Base-by-base conservation (phyloP, 2,797 vertebrate genomes). In the Forpus xanthops region DNA sequence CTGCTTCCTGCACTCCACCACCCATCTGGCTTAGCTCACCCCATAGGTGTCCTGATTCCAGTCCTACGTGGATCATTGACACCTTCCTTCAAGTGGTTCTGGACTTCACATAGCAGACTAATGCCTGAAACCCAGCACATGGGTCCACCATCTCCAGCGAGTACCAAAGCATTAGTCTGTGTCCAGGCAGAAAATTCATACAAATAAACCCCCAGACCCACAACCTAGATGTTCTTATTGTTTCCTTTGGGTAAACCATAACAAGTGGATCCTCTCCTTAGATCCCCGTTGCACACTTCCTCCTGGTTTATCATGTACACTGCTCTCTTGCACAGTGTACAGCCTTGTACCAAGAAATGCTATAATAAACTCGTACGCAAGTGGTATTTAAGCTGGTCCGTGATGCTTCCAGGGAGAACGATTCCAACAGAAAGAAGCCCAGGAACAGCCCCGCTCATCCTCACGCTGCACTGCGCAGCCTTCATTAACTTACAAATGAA, bases 401-500 rank as follows among this genome's bases (percentile, higher is more conserved):
- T 21, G 56, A 28, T 39, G 24, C 56, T 87, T 73, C 35, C 35
- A 52, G 47, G 8, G 47, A 72, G 35, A 89, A 79, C 1, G 50
- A 53, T 66, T 44, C 55, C 72, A 82, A 33, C 28, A 70, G 60
- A 60, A 78, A 74, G 35, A 67, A 76, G 82, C 85, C 82, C 85
- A 89, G 56, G 76, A 80, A 73, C 60, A 87, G 52, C 42, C 70
- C 55, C 1, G 4, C 49, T 65, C 31, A 31, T 85, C 75, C 72
- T 74, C 64, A 37, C 13, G 5, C 87, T 87, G 68, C 53, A 61
- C 45, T 83, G 72, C 83, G 66, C 89, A 81, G 74, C 55, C 87
- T 87, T 93, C 84, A 85, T 94, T 92, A 94, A 85, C 82, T 94
- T 56, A 80, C 6, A 24, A 83, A 89, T 94, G 45, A 89, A 89